These are phyloP conservation scores for Eupristina koningsbergeri DNA, from an alignment of 1,140 invertebrate species.

Conservation along the genomic window DNA sequence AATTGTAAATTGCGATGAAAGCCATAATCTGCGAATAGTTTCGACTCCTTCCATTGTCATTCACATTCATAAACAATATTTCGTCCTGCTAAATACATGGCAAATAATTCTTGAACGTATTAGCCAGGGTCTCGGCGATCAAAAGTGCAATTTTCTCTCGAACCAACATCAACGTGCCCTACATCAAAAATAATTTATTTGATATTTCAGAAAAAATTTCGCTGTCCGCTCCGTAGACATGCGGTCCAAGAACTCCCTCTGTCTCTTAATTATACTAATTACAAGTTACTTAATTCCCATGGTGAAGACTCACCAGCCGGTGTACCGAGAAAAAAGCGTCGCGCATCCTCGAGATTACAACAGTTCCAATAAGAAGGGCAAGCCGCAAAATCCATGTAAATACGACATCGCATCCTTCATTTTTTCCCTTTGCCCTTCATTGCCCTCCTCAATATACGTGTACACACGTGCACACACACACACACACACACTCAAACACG, in stretches of 20 bases:
- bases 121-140: background rate
- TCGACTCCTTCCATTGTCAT: background rate
- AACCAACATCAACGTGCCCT: background rate
- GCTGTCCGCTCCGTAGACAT: slow-evolving; percentile 44
- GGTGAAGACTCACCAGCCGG: background rate
- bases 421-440: background rate
- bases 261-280: slow-evolving; percentile 50
- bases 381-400: slow-evolving; percentile 33
- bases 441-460: background rate
- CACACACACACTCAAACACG: background rate
- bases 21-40: background rate
- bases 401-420: slow-evolving; percentile 27
- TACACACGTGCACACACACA: background rate
- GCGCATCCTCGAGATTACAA: slow-evolving; percentile 4
- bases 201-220: slow-evolving; percentile 8
- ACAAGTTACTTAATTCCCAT: slow-evolving; percentile 46
- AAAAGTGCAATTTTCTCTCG: slow-evolving; percentile 10
- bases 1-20: background rate
- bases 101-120: background rate
- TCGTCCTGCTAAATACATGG: background rate
- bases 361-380: background rate
- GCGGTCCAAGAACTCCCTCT: slow-evolving; percentile 5
- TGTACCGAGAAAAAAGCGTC: background rate
- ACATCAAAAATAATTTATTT: slow-evolving; percentile 37
- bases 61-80: background rate